Evolutionary conservation across 2,797 vertebrate species (phyloP).

Genomic region (Phataginus tetradactyla): DNA sequence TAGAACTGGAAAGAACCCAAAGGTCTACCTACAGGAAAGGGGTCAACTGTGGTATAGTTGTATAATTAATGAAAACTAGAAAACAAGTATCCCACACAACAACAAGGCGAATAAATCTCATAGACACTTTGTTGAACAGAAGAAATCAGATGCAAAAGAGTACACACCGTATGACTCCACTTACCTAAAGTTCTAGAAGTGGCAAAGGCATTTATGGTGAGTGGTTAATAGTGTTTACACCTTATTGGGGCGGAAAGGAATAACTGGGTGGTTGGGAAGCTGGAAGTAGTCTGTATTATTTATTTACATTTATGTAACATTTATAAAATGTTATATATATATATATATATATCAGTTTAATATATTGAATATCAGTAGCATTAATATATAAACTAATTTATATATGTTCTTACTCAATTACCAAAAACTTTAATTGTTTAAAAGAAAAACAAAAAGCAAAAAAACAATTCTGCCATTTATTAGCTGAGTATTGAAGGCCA

Average conservation of each 20-base stretch:
- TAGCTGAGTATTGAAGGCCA: neutral
- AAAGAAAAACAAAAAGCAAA: neutral
- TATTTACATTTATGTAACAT: no score
- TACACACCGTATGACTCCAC: neutral
- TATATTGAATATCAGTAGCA: neutral
- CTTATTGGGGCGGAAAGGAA: neutral
- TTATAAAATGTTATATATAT: neutral
- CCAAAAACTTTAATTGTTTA: neutral
- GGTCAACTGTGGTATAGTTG: rapidly evolving
- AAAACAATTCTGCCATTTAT: neutral
- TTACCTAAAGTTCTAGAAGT: neutral
- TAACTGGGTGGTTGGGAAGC: rapidly evolving
- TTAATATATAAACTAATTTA: neutral
- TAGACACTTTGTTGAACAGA: neutral
- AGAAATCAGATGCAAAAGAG: neutral
- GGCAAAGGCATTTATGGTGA: neutral
- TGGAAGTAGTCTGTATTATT: neutral
- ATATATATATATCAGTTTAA: neutral
- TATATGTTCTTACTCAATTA: neutral
- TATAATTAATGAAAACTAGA: neutral
- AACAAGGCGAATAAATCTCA: neutral
- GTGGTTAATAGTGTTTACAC: neutral
- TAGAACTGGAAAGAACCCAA: neutral
- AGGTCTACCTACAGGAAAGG: neutral
- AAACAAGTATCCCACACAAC: neutral